Evolutionary conservation across 2,113 vertebrate species (phyloP).

Genomic region (Lichenostomus cassidix): DNA sequence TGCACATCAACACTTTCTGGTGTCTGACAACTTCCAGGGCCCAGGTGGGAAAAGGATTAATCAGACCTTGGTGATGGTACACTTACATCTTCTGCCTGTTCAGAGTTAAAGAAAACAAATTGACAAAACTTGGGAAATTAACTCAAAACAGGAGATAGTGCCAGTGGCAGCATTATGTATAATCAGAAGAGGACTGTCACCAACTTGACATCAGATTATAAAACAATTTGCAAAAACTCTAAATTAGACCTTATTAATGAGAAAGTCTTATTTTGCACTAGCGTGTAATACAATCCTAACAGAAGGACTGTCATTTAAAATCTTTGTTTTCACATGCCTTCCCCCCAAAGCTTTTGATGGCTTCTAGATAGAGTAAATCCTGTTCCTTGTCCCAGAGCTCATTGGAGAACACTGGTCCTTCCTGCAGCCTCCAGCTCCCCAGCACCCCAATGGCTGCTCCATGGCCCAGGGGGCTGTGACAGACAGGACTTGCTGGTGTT

Average conservation of each 20-base stretch:
- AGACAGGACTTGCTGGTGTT: background rate
- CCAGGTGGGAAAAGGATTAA: background rate
- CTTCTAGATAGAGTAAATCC: background rate
- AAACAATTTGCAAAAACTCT: background rate
- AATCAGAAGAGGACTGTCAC: background rate
- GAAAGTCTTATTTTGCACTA: background rate
- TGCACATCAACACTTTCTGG: background rate
- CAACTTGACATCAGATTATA: background rate
- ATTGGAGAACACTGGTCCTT: background rate
- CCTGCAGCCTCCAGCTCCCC: background rate
- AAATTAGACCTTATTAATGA: background rate
- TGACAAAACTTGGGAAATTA: background rate
- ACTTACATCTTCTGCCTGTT: background rate
- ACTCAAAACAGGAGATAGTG: background rate
- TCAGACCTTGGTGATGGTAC: background rate
- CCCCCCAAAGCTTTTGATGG: background rate
- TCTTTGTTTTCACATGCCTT: background rate
- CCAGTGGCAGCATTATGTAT: rapidly evolving
- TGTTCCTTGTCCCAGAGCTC: background rate
- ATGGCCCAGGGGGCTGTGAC: background rate
- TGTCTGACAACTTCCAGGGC: background rate
- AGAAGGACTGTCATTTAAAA: background rate
- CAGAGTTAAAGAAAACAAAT: background rate
- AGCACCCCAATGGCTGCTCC: background rate
- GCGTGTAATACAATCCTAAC: background rate